These are phyloP conservation scores for Lithophane semibrunnea DNA, from an alignment of 2,888 invertebrate species.

Conservation along the genomic window DNA sequence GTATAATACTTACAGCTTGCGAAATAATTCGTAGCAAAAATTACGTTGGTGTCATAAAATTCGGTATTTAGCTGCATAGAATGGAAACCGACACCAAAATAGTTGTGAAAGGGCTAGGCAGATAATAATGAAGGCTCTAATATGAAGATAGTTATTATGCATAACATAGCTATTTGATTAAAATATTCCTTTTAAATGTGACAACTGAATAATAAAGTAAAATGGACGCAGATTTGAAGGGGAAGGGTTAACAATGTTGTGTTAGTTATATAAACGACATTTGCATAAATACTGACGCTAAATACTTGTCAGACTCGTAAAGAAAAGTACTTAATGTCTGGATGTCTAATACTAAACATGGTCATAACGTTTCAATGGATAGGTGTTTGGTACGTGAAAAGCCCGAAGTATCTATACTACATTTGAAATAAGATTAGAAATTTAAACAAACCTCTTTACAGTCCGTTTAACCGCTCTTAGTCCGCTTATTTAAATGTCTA, in stretches of 20 bases:
- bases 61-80: not conserved
- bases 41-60: not conserved
- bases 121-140: not conserved
- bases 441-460: too few species aligned
- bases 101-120: too few species aligned
- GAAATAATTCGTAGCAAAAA: not conserved
- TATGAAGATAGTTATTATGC: not conserved
- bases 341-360: not conserved
- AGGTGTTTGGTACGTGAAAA: not conserved
- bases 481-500: too few species aligned
- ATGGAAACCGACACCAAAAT: not conserved
- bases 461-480: too few species aligned
- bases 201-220: conserved; percentile 21
- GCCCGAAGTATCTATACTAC: not conserved
- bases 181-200: conserved; percentile 18
- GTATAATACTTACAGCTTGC: not conserved
- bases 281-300: conserved; percentile 16
- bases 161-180: conserved; percentile 1
- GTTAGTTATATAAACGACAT: conserved; percentile 18
- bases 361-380: not conserved
- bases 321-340: conserved; percentile 2
- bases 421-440: too few species aligned
- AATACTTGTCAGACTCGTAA: conserved; percentile 8
- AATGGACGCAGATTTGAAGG: conserved; percentile 28
- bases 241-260: conserved; percentile 29